phyloP scores from a whole-genome alignment of 2,888 invertebrate genomes.

The Hipparchia semele region DNA sequence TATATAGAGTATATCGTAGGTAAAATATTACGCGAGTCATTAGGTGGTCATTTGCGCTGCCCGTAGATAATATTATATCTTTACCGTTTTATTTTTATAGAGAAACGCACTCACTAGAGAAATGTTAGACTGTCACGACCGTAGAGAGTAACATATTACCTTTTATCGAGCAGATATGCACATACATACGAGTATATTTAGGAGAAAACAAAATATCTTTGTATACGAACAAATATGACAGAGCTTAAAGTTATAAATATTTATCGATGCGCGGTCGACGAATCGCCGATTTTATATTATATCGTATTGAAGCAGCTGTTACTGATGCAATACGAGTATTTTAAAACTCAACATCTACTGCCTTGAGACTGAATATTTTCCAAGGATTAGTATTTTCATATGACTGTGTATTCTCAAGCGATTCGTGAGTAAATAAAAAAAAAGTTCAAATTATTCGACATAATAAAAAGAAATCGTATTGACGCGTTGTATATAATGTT shows the following conservation, averaged over 20 bases:
- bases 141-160: constrained; percentile 61
- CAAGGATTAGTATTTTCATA: constrained; percentile 58
- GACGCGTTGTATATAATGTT: constrained; percentile 69
- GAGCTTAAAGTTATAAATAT: constrained; percentile 75
- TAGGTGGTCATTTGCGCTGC: constrained; percentile 75
- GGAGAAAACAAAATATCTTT: constrained; percentile 64
- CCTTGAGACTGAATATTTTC: constrained; percentile 72
- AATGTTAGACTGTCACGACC: constrained; percentile 64
- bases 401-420: constrained; percentile 48
- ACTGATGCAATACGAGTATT: constrained; percentile 25
- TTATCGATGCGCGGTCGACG: constrained; percentile 63
- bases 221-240: constrained; percentile 81
- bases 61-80: constrained; percentile 62
- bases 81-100: constrained; percentile 59
- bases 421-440: constrained; percentile 43
- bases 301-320: constrained; percentile 33
- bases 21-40: constrained; percentile 78
- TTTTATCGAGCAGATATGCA: constrained; percentile 60
- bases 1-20: constrained; percentile 81
- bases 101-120: constrained; percentile 70
- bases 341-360: constrained; percentile 47
- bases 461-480: constrained; percentile 40
- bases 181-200: constrained; percentile 47
- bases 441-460: constrained; percentile 69
- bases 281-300: constrained; percentile 45